Evolutionary conservation across 2,113 vertebrate species (phyloP), one percentile per base, ranked within the genome.

Genomic region (Dicentrarchus labrax): DNA sequence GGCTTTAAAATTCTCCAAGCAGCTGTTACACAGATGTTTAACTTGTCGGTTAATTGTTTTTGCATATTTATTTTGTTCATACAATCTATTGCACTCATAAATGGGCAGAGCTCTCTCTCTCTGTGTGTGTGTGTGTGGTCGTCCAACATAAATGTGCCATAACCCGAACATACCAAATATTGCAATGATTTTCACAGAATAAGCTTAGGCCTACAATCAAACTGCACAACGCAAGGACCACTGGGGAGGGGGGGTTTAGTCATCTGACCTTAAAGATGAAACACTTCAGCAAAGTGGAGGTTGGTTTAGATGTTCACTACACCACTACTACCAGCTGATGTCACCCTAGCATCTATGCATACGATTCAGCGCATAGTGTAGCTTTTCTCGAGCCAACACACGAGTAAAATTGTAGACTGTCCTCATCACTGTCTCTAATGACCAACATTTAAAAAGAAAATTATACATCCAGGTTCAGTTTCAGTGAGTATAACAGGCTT

Each of bases 291-390:
- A 24, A n/a, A 70, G 72, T 21, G 7, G 50, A 66, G 60, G 22
- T 51, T 30, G 6, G 24, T 60, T 10, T 30, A 36, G 24, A 59
- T 54, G 16, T 82, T 76, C 83, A 82, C 22, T 86, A 69, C 80
- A 67, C 39, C 60, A 24, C 48, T 39, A 2, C 57, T 16, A 67
- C 87, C 85, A 87, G 83, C 19, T 47, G 87, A 76, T 81, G 87
- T 80, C 87, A 65, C 70, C 59, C 56, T 68, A 39, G 6, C 21
- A 66, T 56, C 22, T 10, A 60, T 47, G 43, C 6, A 56, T 10
- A 70, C 60, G 4, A 60, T 30, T 41, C 48, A 65, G 8, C n/a
- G 22, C 30, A 41, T 5, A 38, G 16, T 43, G 48, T 15, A 78
- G 73, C 43, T 53, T 77, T 65, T 60, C 13, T 17, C 1, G 8